Conservation (phyloP, 1,140 invertebrate genomes). For the Ganaspis sp. region DNA sequence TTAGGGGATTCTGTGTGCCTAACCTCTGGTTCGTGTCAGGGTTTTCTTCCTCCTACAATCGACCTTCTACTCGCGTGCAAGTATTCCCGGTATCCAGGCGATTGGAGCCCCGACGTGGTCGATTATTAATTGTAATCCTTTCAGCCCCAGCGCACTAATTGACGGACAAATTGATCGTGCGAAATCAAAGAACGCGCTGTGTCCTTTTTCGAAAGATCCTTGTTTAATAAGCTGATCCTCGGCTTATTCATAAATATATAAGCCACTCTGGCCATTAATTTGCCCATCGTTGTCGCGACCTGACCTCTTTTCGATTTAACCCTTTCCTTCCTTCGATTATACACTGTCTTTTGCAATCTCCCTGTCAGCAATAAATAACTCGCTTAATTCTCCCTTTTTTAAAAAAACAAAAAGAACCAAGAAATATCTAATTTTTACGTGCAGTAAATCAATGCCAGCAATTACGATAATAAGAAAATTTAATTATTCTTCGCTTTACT, state of each 20-base stretch:
- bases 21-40: neutral
- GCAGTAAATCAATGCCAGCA: neutral
- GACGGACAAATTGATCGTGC: slow-evolving; percentile 28
- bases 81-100: slow-evolving; percentile 9
- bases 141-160: slow-evolving; percentile 22
- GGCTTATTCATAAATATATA: slow-evolving; percentile 6
- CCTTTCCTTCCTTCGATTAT: neutral
- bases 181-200: slow-evolving; percentile 16
- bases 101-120: slow-evolving; percentile 13
- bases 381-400: neutral
- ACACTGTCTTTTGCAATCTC: neutral
- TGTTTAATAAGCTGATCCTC: slow-evolving; percentile 23
- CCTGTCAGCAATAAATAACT: slow-evolving; percentile 13
- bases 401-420: too few relatives aligned
- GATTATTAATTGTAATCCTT: slow-evolving; percentile 30
- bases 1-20: neutral
- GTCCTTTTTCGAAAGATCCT: slow-evolving; percentile 16
- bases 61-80: slow-evolving; percentile 26
- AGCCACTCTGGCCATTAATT: neutral
- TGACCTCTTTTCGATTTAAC: slow-evolving; percentile 11
- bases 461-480: neutral
- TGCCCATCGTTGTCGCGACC: neutral
- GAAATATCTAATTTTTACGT: neutral
- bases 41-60: slow-evolving; percentile 4
- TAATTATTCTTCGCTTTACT: too few relatives aligned